Percentiles rank a stretch among this genome's conserved stretches.
Conservation (phyloP, 2,888 invertebrate genomes). For the Apodemia duryi region DNA sequence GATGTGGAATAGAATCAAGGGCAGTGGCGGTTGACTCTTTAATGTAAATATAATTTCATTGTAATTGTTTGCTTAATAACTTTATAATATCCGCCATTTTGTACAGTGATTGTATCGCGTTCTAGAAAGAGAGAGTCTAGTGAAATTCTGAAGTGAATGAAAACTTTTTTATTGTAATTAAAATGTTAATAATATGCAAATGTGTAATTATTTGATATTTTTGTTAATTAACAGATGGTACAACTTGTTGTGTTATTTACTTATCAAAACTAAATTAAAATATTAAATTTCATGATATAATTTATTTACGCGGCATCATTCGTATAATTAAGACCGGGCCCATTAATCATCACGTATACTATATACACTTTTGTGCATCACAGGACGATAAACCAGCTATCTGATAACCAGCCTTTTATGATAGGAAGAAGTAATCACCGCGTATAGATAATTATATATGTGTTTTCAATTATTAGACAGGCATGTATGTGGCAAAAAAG, state of each 20-base stretch:
- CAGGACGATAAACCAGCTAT: no score
- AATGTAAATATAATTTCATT: slow-evolving; percentile 57
- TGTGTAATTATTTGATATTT: not conserved
- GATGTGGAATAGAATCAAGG: slow-evolving; percentile 51
- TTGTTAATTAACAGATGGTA: not conserved
- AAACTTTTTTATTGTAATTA: not conserved
- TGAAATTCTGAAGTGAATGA: not conserved
- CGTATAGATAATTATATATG: no score
- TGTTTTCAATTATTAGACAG: no score
- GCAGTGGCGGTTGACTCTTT: slow-evolving; percentile 34
- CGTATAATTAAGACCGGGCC: not conserved
- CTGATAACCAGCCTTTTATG: no score
- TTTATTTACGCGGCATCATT: not conserved
- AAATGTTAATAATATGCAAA: not conserved
- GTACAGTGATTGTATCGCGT: slow-evolving; percentile 35
- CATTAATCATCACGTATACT: not conserved
- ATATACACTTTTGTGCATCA: no score
- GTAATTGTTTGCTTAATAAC: slow-evolving; percentile 54
- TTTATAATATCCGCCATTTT: slow-evolving; percentile 43
- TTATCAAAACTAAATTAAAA: not conserved
- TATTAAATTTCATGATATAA: not conserved
- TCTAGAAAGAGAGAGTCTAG: not conserved
- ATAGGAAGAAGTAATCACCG: no score
- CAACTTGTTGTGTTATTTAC: slow-evolving; percentile 10
- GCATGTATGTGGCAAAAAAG: no score